phyloP scores from a whole-genome alignment of 1,140 invertebrate species.

The Laodelphax striatellus region DNA sequence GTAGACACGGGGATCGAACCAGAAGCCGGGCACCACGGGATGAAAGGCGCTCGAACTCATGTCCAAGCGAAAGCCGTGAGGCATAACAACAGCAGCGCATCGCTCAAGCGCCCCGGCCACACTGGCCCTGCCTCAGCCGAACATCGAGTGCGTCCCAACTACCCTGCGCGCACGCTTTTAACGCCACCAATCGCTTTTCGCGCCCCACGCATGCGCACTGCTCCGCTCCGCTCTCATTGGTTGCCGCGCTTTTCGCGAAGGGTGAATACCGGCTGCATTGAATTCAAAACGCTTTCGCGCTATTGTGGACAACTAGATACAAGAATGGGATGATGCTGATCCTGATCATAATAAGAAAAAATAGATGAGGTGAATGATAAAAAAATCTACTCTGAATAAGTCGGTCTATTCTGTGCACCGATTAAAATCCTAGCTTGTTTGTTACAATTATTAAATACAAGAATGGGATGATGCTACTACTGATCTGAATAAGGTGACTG shows the following conservation, averaged over 20 bases:
- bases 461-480: too few species aligned
- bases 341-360: too few species aligned
- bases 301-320: too few species aligned
- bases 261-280: too few species aligned
- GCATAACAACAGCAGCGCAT: conserved; percentile 5
- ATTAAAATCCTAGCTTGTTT: too few species aligned
- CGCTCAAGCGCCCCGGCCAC: not conserved
- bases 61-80: conserved; percentile 7
- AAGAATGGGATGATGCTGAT: too few species aligned
- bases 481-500: too few species aligned
- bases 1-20: conserved; percentile 6
- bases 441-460: too few species aligned
- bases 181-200: not conserved
- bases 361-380: too few species aligned
- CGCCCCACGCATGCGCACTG: not conserved
- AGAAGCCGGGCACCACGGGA: conserved; percentile 4
- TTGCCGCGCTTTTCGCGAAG: not conserved
- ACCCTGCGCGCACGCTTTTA: not conserved
- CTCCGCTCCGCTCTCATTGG: not conserved
- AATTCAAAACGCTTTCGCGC: too few species aligned
- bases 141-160: not conserved
- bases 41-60: not conserved
- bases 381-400: too few species aligned
- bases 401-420: too few species aligned
- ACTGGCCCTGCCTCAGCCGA: not conserved